These are phyloP conservation scores for Scylla paramamosain DNA, from an alignment of 1,140 invertebrate species.

Conservation along the genomic window DNA sequence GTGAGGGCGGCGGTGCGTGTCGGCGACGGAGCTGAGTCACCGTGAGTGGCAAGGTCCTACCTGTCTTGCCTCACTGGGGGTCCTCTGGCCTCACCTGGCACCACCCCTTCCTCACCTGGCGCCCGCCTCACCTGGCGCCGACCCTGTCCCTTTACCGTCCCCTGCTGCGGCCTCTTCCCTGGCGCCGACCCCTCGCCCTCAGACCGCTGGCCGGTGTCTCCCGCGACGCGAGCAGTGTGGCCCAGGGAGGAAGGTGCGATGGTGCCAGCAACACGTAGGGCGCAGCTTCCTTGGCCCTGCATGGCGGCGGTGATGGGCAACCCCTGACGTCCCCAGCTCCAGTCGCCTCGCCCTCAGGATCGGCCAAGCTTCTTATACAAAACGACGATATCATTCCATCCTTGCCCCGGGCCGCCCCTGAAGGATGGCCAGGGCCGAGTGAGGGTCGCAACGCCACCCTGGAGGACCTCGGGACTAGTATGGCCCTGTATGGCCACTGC, in stretches of 20 bases:
- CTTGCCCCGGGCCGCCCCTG: not conserved
- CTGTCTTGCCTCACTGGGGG: too few species aligned
- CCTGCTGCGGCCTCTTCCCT: too few species aligned
- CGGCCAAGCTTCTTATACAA: not conserved
- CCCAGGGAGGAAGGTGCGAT: too few species aligned
- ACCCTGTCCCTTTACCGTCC: too few species aligned
- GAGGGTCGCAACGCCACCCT: too few species aligned
- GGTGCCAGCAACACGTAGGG: too few species aligned
- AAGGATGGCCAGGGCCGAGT: not conserved
- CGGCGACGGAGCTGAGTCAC: conserved; percentile 18
- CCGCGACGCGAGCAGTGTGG: too few species aligned
- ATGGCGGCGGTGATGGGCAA: not conserved
- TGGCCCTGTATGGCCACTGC: conserved; percentile 45
- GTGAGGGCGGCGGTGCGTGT: not conserved
- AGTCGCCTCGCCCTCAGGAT: not conserved
- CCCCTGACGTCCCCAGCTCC: not conserved
- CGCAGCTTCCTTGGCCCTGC: not conserved
- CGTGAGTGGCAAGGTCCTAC: not conserved
- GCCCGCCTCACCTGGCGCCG: too few species aligned
- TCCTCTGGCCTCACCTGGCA: too few species aligned
- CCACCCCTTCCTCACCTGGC: too few species aligned
- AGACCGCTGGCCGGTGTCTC: too few species aligned
- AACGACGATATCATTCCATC: not conserved
- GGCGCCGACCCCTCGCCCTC: too few species aligned
- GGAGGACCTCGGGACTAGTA: not conserved